Conservation (phyloP, 1,140 invertebrate genomes). For the Zelostemma sp. region DNA sequence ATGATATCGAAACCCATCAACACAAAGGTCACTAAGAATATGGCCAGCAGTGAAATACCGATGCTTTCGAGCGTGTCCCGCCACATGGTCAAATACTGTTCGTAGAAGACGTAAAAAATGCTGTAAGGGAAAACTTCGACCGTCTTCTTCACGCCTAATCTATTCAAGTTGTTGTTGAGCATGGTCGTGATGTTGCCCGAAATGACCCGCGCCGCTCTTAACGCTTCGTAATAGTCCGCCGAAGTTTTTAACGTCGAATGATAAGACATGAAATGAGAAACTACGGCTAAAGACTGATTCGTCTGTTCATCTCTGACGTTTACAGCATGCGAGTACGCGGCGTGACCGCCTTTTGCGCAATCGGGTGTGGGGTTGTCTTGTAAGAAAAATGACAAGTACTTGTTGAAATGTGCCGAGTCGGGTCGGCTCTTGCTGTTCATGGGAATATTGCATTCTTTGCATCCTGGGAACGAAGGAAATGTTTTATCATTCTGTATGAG, state of each 20-base stretch:
- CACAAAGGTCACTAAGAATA: slow-evolving; percentile 71
- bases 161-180: slow-evolving; percentile 75
- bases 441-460: too few relatives aligned
- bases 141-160: slow-evolving; percentile 65
- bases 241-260: slow-evolving; percentile 95
- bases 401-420: slow-evolving; percentile 77
- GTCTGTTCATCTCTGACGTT: slow-evolving; percentile 71
- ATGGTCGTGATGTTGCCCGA: slow-evolving; percentile 86
- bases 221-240: slow-evolving; percentile 94
- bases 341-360: slow-evolving; percentile 92
- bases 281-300: slow-evolving; percentile 70
- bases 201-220: slow-evolving; percentile 87
- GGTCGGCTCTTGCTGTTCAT: slow-evolving; percentile 74
- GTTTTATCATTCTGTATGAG: too few relatives aligned
- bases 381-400: slow-evolving; percentile 89
- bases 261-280: slow-evolving; percentile 95
- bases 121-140: too few relatives aligned
- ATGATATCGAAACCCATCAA: slow-evolving; percentile 4
- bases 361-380: slow-evolving; percentile 86
- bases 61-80: slow-evolving; percentile 89
- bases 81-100: slow-evolving; percentile 99
- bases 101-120: too few relatives aligned
- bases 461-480: too few relatives aligned
- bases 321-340: slow-evolving; percentile 81
- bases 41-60: too few relatives aligned